These are phyloP conservation scores for Chaetoderma sp. DNA, from an alignment of 2,888 invertebrate species.

Conservation along the genomic window DNA sequence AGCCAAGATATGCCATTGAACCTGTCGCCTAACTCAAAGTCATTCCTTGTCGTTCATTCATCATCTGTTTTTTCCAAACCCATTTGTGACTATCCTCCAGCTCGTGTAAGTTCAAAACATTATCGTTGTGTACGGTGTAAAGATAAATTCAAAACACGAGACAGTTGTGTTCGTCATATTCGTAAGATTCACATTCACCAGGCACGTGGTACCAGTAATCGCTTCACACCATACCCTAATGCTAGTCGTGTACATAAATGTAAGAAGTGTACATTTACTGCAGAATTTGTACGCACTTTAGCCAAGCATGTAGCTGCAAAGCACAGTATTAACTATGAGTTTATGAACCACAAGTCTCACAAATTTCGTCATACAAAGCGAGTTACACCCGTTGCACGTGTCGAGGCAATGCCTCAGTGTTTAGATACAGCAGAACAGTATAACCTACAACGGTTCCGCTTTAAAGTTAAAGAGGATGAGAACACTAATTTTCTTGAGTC, in stretches of 20 bases:
- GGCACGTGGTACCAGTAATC: no score
- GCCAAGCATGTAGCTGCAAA: no score
- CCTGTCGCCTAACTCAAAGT: no score
- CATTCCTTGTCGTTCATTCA: slow-evolving; percentile 64
- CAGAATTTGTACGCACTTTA: no score
- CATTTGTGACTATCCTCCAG: slow-evolving; percentile 31
- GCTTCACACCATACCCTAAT: no score
- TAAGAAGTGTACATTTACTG: no score
- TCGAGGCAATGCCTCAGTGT: slow-evolving; percentile 1
- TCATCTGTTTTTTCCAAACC: slow-evolving; percentile 57
- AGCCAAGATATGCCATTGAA: slow-evolving; percentile 74
- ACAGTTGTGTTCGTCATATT: slow-evolving; percentile 58
- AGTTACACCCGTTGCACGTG: slow-evolving; percentile 12
- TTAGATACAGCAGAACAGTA: slow-evolving; percentile 37
- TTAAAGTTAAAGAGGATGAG: slow-evolving; percentile 59
- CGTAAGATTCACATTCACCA: slow-evolving; percentile 56
- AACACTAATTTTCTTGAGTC: slow-evolving; percentile 84
- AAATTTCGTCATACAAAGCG: slow-evolving; percentile 21
- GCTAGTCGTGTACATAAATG: no score
- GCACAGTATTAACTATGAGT: no score
- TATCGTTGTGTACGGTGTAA: slow-evolving; percentile 64
- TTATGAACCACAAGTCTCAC: no score
- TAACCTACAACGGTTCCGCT: slow-evolving; percentile 14
- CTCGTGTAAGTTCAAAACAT: slow-evolving; percentile 33
- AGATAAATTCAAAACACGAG: slow-evolving; percentile 54